Conservation (phyloP, 2,113 vertebrate species). For the Urocitellus parryii region DNA sequence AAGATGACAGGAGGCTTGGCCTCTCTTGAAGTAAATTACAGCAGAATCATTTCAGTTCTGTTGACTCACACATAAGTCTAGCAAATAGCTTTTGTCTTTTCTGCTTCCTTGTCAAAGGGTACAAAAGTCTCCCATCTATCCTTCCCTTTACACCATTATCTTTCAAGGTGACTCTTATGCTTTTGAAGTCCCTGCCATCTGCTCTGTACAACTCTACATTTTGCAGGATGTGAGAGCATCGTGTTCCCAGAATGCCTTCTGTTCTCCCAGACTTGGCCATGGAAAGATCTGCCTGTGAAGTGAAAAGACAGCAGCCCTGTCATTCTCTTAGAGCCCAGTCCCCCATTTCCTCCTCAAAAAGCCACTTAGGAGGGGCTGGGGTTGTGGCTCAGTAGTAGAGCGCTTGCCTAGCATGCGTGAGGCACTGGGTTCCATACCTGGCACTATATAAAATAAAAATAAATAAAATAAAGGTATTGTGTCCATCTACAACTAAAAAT, state of each 20-base stretch:
- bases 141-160: slow-evolving; percentile 10
- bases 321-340: neutral
- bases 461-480: too few species aligned
- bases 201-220: neutral
- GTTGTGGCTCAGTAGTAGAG: too few species aligned
- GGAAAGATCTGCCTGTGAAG: neutral
- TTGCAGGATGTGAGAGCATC: slow-evolving; percentile 18
- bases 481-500: too few species aligned
- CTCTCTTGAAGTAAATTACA: slow-evolving; percentile 53
- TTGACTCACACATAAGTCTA: neutral
- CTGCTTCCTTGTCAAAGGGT: slow-evolving; percentile 55
- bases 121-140: slow-evolving; percentile 21
- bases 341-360: neutral
- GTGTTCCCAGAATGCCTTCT: slow-evolving; percentile 66
- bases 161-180: slow-evolving; percentile 65
- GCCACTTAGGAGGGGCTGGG: neutral
- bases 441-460: too few species aligned
- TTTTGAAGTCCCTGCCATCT: slow-evolving; percentile 70
- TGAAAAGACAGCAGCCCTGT: neutral
- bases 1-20: slow-evolving; percentile 43
- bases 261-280: neutral
- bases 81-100: slow-evolving; percentile 69
- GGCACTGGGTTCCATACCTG: too few species aligned
- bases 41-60: neutral
- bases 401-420: too few species aligned